Evolutionary conservation across 2,888 invertebrate genomes (phyloP).

Genomic region (Mimas tiliae): DNA sequence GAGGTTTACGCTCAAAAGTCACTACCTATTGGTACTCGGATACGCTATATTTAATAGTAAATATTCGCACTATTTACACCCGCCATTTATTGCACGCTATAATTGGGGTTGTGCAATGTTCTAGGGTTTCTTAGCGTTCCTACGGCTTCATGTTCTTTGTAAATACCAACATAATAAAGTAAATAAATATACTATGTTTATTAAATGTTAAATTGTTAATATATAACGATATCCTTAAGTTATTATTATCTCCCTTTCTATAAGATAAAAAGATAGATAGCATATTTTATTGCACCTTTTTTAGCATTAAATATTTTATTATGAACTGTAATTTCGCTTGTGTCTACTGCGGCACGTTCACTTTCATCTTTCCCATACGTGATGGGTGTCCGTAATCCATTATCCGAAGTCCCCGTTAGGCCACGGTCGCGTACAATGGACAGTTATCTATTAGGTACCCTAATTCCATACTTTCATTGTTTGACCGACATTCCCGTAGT

Average conservation of each 20-base stretch:
- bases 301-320: neutral
- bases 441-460: constrained; percentile 5
- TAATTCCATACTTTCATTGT: constrained; percentile 3
- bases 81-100: neutral
- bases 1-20: too few species aligned
- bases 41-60: too few species aligned
- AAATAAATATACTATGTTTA: neutral
- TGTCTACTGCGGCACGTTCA: constrained; percentile 7
- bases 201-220: too few species aligned
- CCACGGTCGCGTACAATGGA: neutral
- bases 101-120: neutral
- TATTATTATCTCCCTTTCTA: too few species aligned
- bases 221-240: too few species aligned
- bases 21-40: too few species aligned
- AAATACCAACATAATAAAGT: neutral
- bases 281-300: neutral
- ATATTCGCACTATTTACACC: neutral
- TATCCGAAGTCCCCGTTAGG: neutral
- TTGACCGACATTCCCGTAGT: neutral
- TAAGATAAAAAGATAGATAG: too few species aligned
- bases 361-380: constrained; percentile 22
- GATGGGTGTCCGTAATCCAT: constrained; percentile 6
- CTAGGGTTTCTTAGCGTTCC: constrained; percentile 9
- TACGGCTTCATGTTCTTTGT: neutral
- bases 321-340: neutral